Base-by-base conservation (phyloP, 2,888 invertebrate genomes). In the Drosophila borborema region DNA sequence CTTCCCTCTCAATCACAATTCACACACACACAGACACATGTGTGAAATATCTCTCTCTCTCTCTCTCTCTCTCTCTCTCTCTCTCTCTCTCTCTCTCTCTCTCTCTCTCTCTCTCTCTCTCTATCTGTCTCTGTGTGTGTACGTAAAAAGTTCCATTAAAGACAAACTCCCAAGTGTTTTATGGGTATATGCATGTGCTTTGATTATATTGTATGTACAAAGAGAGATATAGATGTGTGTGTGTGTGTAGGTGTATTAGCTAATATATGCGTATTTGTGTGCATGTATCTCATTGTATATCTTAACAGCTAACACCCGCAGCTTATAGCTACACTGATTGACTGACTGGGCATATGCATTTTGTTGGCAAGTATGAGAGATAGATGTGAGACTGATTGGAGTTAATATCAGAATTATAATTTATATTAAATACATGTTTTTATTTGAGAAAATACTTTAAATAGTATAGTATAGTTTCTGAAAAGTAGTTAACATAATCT, bases 121-220 rank as follows among this genome's bases (percentile, higher is more conserved):
- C 12, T 23, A 3, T 18, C 2, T 36, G n/a, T 23, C 2, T 36
- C 12, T 40, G 56, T 10, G 34, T 75, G 62, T 76, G 77, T 80
- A 83, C 56, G 62, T 69, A 80, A 69, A 72, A 82, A 80, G 72
- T 80, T 83, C 81, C 72, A 80, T 80, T 83, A 83, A 68, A 60
- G 68, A 45, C 59, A 77, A 81, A 72, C 66, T 83, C 80, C 80
- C 80, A 83, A 83, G 80, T 72, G 84, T 64, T 83, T 83, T 83
- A 83, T 80, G 23, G 20, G 65, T 82, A 51, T 40, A 2, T 70
- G 45, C 20, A 20, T 70, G 45, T 69, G 59, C 53, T 63, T 73
- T 56, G 36, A 40, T 56, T 58, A n/a, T 46, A 48, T 46, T 61
- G 38, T 46, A 28, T 46, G 34, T 49, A 31, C 20, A 53, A 16